Conservation (phyloP, 2,888 invertebrate genomes). For the Sinohyriopsis cumingii region DNA sequence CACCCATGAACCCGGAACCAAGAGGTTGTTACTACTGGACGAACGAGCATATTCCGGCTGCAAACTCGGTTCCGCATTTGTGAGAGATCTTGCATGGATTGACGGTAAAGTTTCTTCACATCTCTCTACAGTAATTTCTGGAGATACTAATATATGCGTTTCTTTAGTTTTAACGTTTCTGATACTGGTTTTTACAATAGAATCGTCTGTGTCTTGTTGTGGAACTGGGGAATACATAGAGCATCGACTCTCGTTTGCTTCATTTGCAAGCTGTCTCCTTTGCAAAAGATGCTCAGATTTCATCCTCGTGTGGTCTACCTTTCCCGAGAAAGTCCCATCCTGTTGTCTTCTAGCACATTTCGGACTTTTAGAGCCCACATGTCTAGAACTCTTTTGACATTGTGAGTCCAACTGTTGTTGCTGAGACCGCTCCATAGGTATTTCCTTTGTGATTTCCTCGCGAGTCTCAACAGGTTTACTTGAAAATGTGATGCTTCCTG, state of each 20-base stretch:
- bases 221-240: constrained; percentile 13
- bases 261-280: neutral
- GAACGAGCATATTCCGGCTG: neutral
- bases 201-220: neutral
- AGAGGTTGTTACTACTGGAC: constrained; percentile 1
- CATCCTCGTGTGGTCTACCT: too few species aligned
- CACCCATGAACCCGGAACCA: constrained; percentile 1
- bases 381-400: too few species aligned
- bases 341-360: too few species aligned
- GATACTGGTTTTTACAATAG: constrained; percentile 4
- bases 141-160: neutral
- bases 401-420: too few species aligned
- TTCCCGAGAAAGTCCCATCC: too few species aligned
- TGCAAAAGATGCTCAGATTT: too few species aligned
- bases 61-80: neutral
- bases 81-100: constrained; percentile 1
- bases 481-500: too few species aligned
- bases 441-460: too few species aligned
- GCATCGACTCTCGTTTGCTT: constrained; percentile 4
- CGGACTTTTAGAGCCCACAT: too few species aligned
- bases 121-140: constrained; percentile 11
- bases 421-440: too few species aligned
- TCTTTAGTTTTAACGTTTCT: constrained; percentile 1
- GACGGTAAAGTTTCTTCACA: constrained; percentile 8
- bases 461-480: too few species aligned